These are phyloP conservation scores for Trogon surrucura DNA, from an alignment of 2,113 vertebrate species.

Conservation along the genomic window DNA sequence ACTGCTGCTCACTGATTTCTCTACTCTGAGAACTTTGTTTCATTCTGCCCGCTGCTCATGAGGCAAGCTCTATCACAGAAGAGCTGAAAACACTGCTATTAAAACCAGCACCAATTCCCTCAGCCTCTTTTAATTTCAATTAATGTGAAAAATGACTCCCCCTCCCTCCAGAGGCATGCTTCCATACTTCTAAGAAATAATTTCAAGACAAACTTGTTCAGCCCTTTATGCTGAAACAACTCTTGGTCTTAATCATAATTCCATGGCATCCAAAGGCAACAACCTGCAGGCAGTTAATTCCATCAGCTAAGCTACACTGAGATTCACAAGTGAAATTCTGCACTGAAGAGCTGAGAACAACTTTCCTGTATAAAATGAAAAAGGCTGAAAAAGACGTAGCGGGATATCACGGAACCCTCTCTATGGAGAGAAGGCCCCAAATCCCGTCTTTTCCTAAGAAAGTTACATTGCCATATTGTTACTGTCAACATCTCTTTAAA, in stretches of 20 bases:
- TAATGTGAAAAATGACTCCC: not conserved
- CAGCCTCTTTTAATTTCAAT: not conserved
- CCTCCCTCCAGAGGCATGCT: not conserved
- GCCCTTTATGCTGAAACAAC: not conserved
- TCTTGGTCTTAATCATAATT: not conserved
- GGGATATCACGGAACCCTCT: not conserved
- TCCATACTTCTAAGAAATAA: not conserved
- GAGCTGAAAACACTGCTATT: not conserved
- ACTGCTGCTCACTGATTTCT: not conserved
- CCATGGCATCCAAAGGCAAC: not conserved
- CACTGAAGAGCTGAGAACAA: not conserved
- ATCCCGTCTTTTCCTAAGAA: not conserved
- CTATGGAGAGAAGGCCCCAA: not conserved
- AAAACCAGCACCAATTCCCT: not conserved
- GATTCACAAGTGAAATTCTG: not conserved
- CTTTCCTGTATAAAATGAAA: not conserved
- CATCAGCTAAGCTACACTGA: not conserved
- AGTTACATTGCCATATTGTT: not conserved
- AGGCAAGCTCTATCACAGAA: not conserved
- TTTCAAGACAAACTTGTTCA: not conserved
- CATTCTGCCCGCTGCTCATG: not conserved
- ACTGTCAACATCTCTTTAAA: not conserved
- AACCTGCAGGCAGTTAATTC: not conserved
- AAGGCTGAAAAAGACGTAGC: not conserved
- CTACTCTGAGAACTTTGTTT: not conserved